Base-by-base conservation (phyloP, 92 coral and sea anemone genomes). In the Porites lobata region DNA sequence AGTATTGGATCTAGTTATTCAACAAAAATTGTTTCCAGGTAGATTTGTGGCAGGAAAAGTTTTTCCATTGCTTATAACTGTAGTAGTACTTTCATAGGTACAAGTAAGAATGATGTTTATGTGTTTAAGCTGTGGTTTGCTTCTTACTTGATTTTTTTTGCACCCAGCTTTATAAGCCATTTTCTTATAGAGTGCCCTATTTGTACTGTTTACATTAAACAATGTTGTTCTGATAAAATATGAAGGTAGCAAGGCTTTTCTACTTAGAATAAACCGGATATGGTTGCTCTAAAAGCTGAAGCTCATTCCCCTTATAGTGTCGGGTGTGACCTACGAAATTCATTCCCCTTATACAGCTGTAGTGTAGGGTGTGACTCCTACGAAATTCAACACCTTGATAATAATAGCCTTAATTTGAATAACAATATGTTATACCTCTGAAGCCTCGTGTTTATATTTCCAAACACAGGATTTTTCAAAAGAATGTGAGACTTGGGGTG, bases 311-410 rank as follows among this genome's bases (percentile, higher is more conserved):
- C 29, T 26, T 26, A 26, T 26, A 26, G 29, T 26, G 29, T 26
- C 1, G 29, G 29, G 29, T 26, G 29, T 26, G 29, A 26, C 29
- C 29, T 26, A 26, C 2, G 29, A 26, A 26, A 26, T 26, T 26
- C 29, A 26, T 26, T 26, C 29, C 29, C 29, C 29, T 26, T 26
- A 26, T 26, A 26, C 29, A 26, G 29, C 29, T 26, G 29, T 26
- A 26, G 65, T 65, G 69, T 65, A 65, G 69, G 69, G 69, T 65
- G 18, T 12, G n/a, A 65, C 69, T 65, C 69, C 29, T 12, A 65
- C 13, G 69, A 65, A 15, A 65, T 20, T 65, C 69, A 65, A 65
- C 69, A 65, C 8, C 69, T 65, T 65, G 69, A 65, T 18, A 65
- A 26, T 4, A 65, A 65, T 65, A 65, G 20, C n/a, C 69, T 65